Conservation (phyloP, 2,113 vertebrate genomes). For the Hypomesus transpacificus region DNA sequence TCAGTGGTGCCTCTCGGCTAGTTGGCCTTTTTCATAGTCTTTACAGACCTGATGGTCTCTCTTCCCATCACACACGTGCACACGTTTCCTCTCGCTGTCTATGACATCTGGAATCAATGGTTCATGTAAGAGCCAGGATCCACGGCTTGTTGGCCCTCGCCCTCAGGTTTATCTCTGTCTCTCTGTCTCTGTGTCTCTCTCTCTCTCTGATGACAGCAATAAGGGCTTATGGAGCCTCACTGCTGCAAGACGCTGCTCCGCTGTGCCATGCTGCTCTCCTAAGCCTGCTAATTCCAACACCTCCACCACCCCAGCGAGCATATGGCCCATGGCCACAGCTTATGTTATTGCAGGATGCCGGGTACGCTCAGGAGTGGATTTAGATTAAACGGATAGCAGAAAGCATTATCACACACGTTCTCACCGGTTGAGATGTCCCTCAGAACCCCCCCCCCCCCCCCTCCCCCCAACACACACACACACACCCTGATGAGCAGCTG, state of each 20-base stretch:
- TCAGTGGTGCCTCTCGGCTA: not conserved
- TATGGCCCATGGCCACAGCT: constrained; percentile 35
- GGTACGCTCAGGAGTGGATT: constrained; percentile 45
- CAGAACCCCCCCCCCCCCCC: not conserved
- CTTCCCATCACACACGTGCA: constrained; percentile 3
- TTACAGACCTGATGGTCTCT: not conserved
- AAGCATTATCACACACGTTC: constrained; percentile 46
- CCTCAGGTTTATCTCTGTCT: constrained; percentile 14
- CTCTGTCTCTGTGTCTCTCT: constrained; percentile 14
- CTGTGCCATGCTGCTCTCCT: constrained; percentile 30
- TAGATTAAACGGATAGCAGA: constrained; percentile 59
- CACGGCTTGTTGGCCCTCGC: constrained; percentile 21
- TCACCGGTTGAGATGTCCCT: not conserved
- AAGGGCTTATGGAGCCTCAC: constrained; percentile 23
- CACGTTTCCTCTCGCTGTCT: not conserved
- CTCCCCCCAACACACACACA: not conserved
- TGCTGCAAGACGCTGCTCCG: constrained; percentile 30
- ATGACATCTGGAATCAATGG: constrained; percentile 20
- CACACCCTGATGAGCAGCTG: constrained; percentile 37
- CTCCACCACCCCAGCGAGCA: constrained; percentile 33
- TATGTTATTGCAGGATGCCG: constrained; percentile 29
- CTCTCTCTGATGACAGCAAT: constrained; percentile 18
- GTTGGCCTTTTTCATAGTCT: not conserved
- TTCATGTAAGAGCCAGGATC: constrained; percentile 23
- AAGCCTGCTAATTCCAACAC: constrained; percentile 46